A percentile compares a stretch with the other conserved stretches of the same genome.
Conservation (phyloP, 2,888 invertebrate species). For the Drosophila macrospina region DNA sequence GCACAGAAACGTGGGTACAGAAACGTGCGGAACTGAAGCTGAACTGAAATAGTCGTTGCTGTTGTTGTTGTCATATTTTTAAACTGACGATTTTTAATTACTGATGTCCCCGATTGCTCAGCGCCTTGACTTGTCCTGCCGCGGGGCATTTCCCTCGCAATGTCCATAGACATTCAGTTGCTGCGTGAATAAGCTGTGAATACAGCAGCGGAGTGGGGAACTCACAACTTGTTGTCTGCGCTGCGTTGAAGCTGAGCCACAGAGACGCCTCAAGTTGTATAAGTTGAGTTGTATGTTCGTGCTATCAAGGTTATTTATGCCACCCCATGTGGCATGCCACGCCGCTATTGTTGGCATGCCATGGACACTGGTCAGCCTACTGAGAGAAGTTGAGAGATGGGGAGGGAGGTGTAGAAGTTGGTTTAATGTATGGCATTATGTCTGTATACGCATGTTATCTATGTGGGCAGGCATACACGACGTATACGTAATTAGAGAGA, state of each 20-base stretch:
- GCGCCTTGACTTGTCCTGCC: slow-evolving; percentile 18
- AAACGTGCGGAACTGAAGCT: no score
- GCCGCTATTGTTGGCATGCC: slow-evolving; percentile 50
- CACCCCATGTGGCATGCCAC: slow-evolving; percentile 26
- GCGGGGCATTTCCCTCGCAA: slow-evolving; percentile 24
- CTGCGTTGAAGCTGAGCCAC: slow-evolving; percentile 16
- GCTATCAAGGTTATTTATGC: slow-evolving; percentile 68
- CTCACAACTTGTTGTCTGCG: background rate
- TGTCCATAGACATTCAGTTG: slow-evolving; percentile 17
- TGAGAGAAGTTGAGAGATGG: no score
- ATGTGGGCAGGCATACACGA: slow-evolving; percentile 28
- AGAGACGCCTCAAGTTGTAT: slow-evolving; percentile 50
- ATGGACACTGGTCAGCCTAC: slow-evolving; percentile 31
- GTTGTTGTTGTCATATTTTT: slow-evolving; percentile 26
- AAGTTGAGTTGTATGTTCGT: slow-evolving; percentile 20
- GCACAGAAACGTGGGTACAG: no score
- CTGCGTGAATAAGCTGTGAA: slow-evolving; percentile 63
- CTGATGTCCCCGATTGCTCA: slow-evolving; percentile 46
- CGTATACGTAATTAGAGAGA: slow-evolving; percentile 42
- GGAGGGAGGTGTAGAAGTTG: no score
- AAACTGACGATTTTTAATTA: slow-evolving; percentile 70
- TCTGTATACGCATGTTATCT: slow-evolving; percentile 70
- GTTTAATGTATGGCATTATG: slow-evolving; percentile 61
- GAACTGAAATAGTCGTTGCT: slow-evolving; percentile 34
- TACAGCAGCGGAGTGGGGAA: slow-evolving; percentile 24